Evolutionary conservation across 2,113 vertebrate species (phyloP), one percentile per base, ranked within the genome.

Genomic region (Melanerpes formicivorus): DNA sequence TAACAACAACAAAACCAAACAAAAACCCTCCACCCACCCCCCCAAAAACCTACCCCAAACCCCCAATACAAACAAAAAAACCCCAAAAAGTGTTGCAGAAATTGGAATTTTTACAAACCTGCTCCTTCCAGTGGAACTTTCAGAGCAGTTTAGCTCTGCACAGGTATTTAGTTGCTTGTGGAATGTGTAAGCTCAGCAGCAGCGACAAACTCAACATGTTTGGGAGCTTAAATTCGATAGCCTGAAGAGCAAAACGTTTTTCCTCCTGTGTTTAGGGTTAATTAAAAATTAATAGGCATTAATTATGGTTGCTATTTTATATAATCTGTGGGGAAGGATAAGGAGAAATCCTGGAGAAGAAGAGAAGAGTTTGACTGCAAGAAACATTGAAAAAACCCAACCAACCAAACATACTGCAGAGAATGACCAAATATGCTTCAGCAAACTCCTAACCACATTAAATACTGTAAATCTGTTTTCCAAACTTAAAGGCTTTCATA

Each of bases 211-310:
- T 54, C 58, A 64, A 30, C 70, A 5, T 34, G 80, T 80, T 34
- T 58, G 22, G 77, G 76, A 94, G 54, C 80, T 88, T 77, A 76
- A 84, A 86, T 77, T 88, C 64, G 50, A 62, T 95, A 88, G 95
- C 95, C 92, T 92, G 87, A 82, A 94, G 92, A 92, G 67, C 76
- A 72, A 84, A 92, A 44, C 60, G 48, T 64, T 84, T 94, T 93
- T 89, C 70, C 22, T 44, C 2, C 2, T 1, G 50, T 94, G 83
- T 88, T 96, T 95, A 93, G 80, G 54, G 59, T 76, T 93, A 93
- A 96, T 96, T 96, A 96, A 95, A 94, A 94, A 70, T 87, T 70
- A 94, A 93, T 96, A 92, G 34, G 19, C 75, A 23, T 90, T 93
- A 87, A 94, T 96, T 94, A 93, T 87, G 66, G 82, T 86, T 84